Evolutionary conservation across 2,888 invertebrate genomes (phyloP), one percentile per base, ranked within the genome.

Genomic region (Cinara cedri): DNA sequence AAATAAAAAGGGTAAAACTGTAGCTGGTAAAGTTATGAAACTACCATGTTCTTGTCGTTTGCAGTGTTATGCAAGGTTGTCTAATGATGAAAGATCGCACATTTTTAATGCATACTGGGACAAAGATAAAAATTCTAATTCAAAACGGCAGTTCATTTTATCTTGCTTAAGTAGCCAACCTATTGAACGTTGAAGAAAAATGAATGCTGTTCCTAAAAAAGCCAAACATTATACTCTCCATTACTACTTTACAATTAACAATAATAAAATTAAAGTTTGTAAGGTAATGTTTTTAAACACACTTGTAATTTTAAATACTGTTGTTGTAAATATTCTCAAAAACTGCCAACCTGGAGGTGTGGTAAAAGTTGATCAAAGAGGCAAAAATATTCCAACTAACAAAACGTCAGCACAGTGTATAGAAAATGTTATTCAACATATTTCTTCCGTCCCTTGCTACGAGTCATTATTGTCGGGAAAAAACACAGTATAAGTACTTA

Each of bases 381-480:
- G 21, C 10, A 55, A 55, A 24, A 19, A 55, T 1, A 55, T 24
- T 55, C 21, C 55, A 19, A 21, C 9, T 21, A 55, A 55, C 21
- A 54, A 54, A 54, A 54, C 54, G 54, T 54, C 54, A 54, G 54
- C 19, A n/a, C 54, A 54, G n/a, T 54, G 54, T 54, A 54, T 54
- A 49, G 6, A 49, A 49, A 49, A 49, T 49, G 49, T 49, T 49
- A n/a, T n/a, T n/a, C n/a, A n/a, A n/a, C n/a, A n/a, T n/a, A n/a
- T n/a, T n/a, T n/a, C n/a, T n/a, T n/a, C n/a, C n/a, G n/a, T n/a
- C n/a, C n/a, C n/a, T n/a, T n/a, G n/a, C n/a, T n/a, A n/a, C n/a
- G n/a, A n/a, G n/a, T n/a, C n/a, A n/a, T n/a, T n/a, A n/a, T n/a
- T n/a, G n/a, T n/a, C n/a, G n/a, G n/a, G n/a, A n/a, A n/a, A n/a